Base-by-base conservation (phyloP, 2,113 vertebrate genomes). In the Ictalurus punctatus region DNA sequence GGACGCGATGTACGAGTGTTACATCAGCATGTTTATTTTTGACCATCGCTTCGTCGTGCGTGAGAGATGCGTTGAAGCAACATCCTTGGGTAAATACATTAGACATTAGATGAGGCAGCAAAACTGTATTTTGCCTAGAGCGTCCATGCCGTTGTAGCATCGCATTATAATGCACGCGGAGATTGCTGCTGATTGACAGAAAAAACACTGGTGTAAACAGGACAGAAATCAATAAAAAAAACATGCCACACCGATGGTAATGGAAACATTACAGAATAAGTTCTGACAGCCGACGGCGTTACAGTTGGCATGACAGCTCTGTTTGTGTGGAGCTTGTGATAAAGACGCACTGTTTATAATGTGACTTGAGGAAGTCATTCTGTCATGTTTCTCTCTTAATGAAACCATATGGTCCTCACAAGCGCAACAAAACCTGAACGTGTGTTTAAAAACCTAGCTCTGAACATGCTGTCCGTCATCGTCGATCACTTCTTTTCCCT, bases 191-290 rank as follows among this genome's bases (percentile, higher is more conserved):
- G 81, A 63, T 44, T 83, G 81, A 83, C 81, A 83, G 34, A 17
- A 23, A 16, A 63, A 83, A 61, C 81, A 83, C 48, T 23, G 79
- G 79, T 23, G 54, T 82, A 82, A 82, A 82, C 80, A 82, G 54
- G 80, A 59, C 21, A 8, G 81, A 63, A 63, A 63, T 83, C 59
- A 44, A 83, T 83, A 63, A 83, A 58, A 74, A 80, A 37, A 83
- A 40, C 34, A 83, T 27, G 34, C 2, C 59, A 63, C 56, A 63
- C 6, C 1, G 13, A 63, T 25, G 34, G 23, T 63, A 63, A 40
- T 44, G 12, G 21, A 63, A 83, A 83, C 61, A 25, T 37, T 27
- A 83, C 81, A 63, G 34, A 27, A 63, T 83, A 61, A 37, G 30
- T 61, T 83, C 58, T 83, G 81, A 83, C 81, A 83, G 81, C 58